Evolutionary conservation across 1,140 invertebrate genomes (phyloP).

Genomic region (Leptonema lineaticorne): DNA sequence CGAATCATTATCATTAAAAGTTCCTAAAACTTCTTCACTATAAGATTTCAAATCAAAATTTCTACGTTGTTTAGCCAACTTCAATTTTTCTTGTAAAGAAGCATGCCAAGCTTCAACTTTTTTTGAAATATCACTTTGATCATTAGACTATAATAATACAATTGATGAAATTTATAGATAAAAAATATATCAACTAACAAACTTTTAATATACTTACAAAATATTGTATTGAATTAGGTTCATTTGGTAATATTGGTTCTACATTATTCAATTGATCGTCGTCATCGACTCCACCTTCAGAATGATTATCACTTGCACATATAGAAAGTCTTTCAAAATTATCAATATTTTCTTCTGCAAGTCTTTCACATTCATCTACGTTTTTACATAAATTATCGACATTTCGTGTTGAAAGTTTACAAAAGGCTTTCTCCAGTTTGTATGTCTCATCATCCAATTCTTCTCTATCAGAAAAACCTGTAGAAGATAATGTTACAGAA

Average conservation of each 20-base stretch:
- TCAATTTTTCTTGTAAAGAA: slow-evolving; percentile 32
- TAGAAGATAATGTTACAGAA: no score
- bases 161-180: neutral
- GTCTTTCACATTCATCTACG: neutral
- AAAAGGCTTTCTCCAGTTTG: neutral
- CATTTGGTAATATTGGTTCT: neutral
- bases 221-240: slow-evolving; percentile 6
- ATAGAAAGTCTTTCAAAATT: neutral
- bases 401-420: neutral
- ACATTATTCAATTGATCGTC: neutral
- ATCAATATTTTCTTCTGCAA: neutral
- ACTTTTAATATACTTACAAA: neutral
- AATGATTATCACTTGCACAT: neutral
- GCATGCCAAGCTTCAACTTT: slow-evolving; percentile 37
- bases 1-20: slow-evolving; percentile 13
- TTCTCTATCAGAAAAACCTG: slow-evolving; percentile 12
- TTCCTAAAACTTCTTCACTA: slow-evolving; percentile 15
- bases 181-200: neutral
- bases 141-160: slow-evolving; percentile 21
- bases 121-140: slow-evolving; percentile 31
- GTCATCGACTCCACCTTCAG: neutral
- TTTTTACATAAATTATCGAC: neutral
- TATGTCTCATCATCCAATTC: neutral
- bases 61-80: slow-evolving; percentile 19
- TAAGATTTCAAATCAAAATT: slow-evolving; percentile 30